These are phyloP conservation scores for Podarcis raffonei DNA, from an alignment of 2,113 vertebrate species.

Conservation along the genomic window DNA sequence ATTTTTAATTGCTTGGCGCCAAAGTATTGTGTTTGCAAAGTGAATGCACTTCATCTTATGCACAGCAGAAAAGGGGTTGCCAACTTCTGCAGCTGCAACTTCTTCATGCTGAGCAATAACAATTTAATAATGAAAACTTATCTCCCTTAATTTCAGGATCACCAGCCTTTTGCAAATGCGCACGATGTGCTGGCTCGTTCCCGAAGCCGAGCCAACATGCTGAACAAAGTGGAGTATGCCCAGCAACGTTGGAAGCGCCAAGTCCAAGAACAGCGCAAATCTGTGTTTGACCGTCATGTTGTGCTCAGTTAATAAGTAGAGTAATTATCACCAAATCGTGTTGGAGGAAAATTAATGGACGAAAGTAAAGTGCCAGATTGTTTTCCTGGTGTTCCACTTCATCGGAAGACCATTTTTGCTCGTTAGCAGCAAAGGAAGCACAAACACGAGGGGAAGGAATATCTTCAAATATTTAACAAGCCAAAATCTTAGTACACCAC, in stretches of 20 bases:
- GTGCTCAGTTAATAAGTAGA: constrained; percentile 88
- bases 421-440: constrained; percentile 48
- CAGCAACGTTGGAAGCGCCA: constrained; percentile 98
- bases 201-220: constrained; percentile 89
- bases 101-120: background rate
- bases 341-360: constrained; percentile 44
- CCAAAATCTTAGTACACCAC: constrained; percentile 59
- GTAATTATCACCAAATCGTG: background rate
- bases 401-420: constrained; percentile 50
- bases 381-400: constrained; percentile 63
- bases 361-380: constrained; percentile 46
- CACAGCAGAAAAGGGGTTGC: no score
- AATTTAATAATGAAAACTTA: background rate
- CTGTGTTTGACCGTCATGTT: constrained; percentile 96
- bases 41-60: background rate
- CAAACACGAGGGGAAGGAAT: constrained; percentile 54
- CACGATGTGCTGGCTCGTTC: constrained; percentile 93
- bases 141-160: constrained; percentile 80
- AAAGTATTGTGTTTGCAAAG: background rate
- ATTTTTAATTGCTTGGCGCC: background rate
- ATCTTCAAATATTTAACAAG: constrained; percentile 62
- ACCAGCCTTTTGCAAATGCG: constrained; percentile 95
- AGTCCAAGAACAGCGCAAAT: constrained; percentile 97
- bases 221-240: constrained; percentile 97
- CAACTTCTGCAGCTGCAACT: background rate